Base-by-base conservation (phyloP, 2,113 vertebrate genomes). In the Planiliza haematocheilus region DNA sequence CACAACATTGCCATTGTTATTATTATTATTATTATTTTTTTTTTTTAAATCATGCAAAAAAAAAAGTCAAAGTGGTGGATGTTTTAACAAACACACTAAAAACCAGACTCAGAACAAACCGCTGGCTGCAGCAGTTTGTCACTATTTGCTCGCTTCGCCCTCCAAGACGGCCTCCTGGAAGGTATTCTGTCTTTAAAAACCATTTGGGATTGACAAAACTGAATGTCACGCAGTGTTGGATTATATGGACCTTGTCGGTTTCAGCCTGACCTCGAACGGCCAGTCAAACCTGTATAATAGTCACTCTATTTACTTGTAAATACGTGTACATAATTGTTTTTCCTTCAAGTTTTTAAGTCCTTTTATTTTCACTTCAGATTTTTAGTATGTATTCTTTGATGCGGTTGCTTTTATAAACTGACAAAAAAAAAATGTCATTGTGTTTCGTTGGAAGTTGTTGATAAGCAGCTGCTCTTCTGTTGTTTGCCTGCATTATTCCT, bases 201-300 rank as follows among this genome's bases (percentile, higher is more conserved):
- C 18, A 21, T 67, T 87, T 79, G 68, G 69, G 83, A 84, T 79
- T 81, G 71, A 90, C 80, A 36, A 78, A 87, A 67, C 55, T 90
- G 91, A 91, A 91, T 91, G 89, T 91, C 77, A 56, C 64, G 64
- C 73, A 79, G 79, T 82, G 89, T 90, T 86, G 86, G 87, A 84
- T 88, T 52, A 24, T 42, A 79, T 67, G 84, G 88, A 90, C 88
- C 73, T 72, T 48, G 73, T 56, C 58, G 77, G 83, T 82, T 83
- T 63, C 77, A 67, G 82, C 68, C 83, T 62, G 74, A 78, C 86
- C 66, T 61, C 38, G 43, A 84, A 20, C n/a, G 70, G 85, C 81
- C 90, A 81, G 77, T 89, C 75, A 55, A 79, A 86, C 83, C 63
- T 91, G 90, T 90, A 89, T 66, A 74, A 87, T 88, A 86, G 59